Base-by-base conservation (phyloP, 2,888 invertebrate genomes). In the Embidobia sp. region DNA sequence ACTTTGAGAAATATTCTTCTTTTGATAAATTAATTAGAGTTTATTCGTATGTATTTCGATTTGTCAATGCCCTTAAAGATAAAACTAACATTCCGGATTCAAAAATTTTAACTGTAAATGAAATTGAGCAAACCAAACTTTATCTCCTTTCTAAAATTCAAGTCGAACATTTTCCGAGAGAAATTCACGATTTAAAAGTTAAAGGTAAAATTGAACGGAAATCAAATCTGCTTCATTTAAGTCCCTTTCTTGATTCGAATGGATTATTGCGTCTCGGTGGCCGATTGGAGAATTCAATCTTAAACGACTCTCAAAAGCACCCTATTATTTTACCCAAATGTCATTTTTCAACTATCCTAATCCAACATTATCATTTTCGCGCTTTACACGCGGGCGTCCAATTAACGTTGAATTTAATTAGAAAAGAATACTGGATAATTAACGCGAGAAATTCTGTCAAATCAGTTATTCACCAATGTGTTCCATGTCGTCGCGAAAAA, bases 221-320 rank as follows among this genome's bases (percentile, higher is more conserved):
- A 8, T 35, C 35, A 5, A 35, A 35, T 18, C n/a, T 42, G n/a
- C 5, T 19, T 0, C 1, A 0, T 19, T 19, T 42, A 13, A 42
- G 42, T 19, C 42, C 42, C 6, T 26, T 26, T 26, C 8, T 44
- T 11, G 44, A 44, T 18, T 3, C 3, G 4, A n/a, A 49, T 16
- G 48, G 18, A 10, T 15, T 49, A 31, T 0, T 49, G 1, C 29
- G 48, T 1, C 7, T 44, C 0, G 11, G 44, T 6, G 22, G 44
- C 0, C 13, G 44, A 11, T 13, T 44, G 11, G 15, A 22, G 11
- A 44, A 26, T 31, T 49, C 48, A 1, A 0, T 8, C 1, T 3
- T 11, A n/a, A 15, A 31, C 16, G n/a, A n/a, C n/a, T n/a, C n/a
- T n/a, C 29, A 31, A 31, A 49, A 49, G 16, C 48, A 49, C 10